Conservation (phyloP, 2,113 vertebrate species). For the Psittacula cyanocephala region DNA sequence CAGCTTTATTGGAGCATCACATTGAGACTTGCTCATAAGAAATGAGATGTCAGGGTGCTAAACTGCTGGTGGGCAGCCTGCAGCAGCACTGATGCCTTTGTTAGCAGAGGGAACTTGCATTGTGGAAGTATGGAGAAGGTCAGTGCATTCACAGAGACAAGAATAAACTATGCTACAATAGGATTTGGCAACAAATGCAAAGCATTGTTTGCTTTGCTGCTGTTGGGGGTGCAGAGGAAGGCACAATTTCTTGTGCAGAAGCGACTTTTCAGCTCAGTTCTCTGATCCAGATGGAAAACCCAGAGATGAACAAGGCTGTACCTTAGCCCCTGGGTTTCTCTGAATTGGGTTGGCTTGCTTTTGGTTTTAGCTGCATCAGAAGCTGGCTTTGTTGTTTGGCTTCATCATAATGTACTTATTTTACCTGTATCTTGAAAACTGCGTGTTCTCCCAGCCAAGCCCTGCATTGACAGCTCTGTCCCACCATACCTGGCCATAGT, state of each 20-base stretch:
- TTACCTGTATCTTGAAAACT: not conserved
- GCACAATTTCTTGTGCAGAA: not conserved
- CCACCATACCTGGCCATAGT: not conserved
- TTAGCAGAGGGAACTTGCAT: not conserved
- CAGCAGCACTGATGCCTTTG: not conserved
- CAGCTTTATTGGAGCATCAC: not conserved
- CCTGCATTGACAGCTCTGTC: not conserved
- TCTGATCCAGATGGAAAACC: not conserved
- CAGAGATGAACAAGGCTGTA: not conserved
- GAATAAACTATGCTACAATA: not conserved
- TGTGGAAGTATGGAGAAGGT: not conserved
- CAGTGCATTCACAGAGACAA: constrained; percentile 17
- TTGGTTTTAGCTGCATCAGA: not conserved
- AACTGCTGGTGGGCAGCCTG: not conserved
- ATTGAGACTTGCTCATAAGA: not conserved
- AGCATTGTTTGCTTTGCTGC: not conserved
- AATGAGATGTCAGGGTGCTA: not conserved
- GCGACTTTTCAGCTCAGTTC: not conserved
- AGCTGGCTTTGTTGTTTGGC: not conserved
- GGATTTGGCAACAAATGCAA: not conserved
- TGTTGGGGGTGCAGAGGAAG: constrained; percentile 8
- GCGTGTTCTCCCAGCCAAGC: not conserved
- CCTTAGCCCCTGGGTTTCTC: not conserved
- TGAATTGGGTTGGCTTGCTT: not conserved
- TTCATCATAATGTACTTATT: not conserved